Evolutionary conservation across 2,888 invertebrate species (phyloP).

Genomic region (Cheilosia scutellata): DNA sequence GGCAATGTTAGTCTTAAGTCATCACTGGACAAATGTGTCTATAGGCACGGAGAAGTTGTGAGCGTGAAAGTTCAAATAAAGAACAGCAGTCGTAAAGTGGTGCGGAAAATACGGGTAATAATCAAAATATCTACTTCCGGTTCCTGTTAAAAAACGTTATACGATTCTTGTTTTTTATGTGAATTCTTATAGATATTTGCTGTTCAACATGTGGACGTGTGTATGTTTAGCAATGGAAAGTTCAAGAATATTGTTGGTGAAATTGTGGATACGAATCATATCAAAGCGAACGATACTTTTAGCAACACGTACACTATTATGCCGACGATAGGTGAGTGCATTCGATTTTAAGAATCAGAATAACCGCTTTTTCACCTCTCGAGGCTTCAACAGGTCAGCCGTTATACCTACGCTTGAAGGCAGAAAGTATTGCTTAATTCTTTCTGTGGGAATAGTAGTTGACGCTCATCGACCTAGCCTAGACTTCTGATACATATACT

Average conservation of each 20-base stretch:
- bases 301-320: slow-evolving; percentile 87
- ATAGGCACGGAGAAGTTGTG: slow-evolving; percentile 91
- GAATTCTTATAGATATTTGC: slow-evolving; percentile 87
- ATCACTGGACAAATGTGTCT: slow-evolving; percentile 90
- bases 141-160: background rate
- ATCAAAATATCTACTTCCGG: background rate
- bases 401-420: too few relatives aligned
- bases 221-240: slow-evolving; percentile 96
- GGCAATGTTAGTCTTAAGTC: slow-evolving; percentile 91
- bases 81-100: slow-evolving; percentile 92
- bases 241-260: slow-evolving; percentile 91
- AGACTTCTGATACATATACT: too few relatives aligned
- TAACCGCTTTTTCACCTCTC: background rate
- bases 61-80: slow-evolving; percentile 88
- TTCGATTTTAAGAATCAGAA: background rate
- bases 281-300: slow-evolving; percentile 87
- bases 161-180: background rate
- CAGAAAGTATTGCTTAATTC: too few relatives aligned
- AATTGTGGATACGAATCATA: slow-evolving; percentile 87
- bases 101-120: slow-evolving; percentile 90
- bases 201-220: slow-evolving; percentile 94
- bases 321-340: slow-evolving; percentile 86
- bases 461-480: too few relatives aligned
- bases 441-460: too few relatives aligned
- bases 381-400: too few relatives aligned